phyloP scores from a whole-genome alignment of 1,140 invertebrate genomes.

The Drosophila athabasca region DNA sequence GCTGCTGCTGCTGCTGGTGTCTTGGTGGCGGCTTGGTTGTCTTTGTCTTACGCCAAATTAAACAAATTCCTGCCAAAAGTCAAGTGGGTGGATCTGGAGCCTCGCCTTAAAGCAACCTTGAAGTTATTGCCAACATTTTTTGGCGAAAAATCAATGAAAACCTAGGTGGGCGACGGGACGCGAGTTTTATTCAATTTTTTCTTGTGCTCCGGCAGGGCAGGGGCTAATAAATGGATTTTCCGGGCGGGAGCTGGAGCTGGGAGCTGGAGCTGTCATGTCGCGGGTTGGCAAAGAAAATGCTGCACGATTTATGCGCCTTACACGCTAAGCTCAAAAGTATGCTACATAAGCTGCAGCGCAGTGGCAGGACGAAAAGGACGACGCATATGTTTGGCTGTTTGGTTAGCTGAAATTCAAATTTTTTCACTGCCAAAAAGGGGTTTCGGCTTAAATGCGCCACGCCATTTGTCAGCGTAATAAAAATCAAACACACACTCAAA shows the following conservation, averaged over 20 bases:
- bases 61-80: conserved; percentile 46
- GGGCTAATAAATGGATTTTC: conserved; percentile 73
- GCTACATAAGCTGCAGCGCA: conserved; percentile 71
- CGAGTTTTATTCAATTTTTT: conserved; percentile 74
- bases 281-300: conserved; percentile 33
- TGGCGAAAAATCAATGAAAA: conserved; percentile 67
- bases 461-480: conserved; percentile 83
- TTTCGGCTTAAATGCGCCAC: conserved; percentile 76
- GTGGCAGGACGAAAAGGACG: conserved; percentile 25
- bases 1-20: background rate
- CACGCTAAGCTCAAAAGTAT: conserved; percentile 77
- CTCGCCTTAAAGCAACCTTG: conserved; percentile 63
- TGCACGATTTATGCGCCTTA: conserved; percentile 77
- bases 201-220: conserved; percentile 29
- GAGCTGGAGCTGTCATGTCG: conserved; percentile 49
- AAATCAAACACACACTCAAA: conserved; percentile 76
- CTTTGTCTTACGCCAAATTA: conserved; percentile 67
- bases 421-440: conserved; percentile 69
- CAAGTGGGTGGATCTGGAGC: conserved; percentile 30
- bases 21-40: conserved; percentile 10
- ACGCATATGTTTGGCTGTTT: conserved; percentile 65
- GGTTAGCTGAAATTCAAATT: conserved; percentile 81
- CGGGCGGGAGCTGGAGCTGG: conserved; percentile 5
- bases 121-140: conserved; percentile 21
- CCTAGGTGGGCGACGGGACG: conserved; percentile 44